Conservation (phyloP, 2,888 invertebrate genomes). For the Neoitamus cyanurus region DNA sequence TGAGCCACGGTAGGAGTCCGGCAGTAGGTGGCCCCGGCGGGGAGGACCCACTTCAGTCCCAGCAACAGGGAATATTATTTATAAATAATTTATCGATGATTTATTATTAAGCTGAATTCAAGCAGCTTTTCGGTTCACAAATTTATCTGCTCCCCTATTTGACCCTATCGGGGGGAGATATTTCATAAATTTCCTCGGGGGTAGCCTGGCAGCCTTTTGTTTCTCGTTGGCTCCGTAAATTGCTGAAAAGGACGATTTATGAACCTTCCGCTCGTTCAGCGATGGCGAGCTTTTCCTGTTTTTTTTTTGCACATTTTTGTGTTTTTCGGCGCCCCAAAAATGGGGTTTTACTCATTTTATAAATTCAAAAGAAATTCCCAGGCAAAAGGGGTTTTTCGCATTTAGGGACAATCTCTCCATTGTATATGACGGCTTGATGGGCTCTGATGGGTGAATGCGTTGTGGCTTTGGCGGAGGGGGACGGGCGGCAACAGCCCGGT, state of each 20-base stretch:
- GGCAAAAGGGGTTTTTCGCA: neutral
- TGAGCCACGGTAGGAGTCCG: neutral
- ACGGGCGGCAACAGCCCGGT: neutral
- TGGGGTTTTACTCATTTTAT: slow-evolving; percentile 24
- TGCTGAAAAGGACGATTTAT: slow-evolving; percentile 39
- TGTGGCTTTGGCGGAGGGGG: neutral
- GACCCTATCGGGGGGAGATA: slow-evolving; percentile 25
- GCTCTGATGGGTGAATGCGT: neutral
- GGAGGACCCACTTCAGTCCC: neutral
- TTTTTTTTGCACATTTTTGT: neutral
- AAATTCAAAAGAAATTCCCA: slow-evolving; percentile 20
- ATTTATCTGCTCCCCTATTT: slow-evolving; percentile 27
- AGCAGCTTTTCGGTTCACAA: slow-evolving; percentile 36
- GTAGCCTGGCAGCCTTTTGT: slow-evolving; percentile 15
- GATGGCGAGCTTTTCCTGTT: neutral
- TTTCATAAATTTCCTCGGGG: slow-evolving; percentile 30
- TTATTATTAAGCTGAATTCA: slow-evolving; percentile 40
- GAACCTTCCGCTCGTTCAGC: neutral
- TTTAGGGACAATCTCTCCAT: slow-evolving; percentile 16
- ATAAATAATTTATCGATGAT: slow-evolving; percentile 45
- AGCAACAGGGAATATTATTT: slow-evolving; percentile 36
- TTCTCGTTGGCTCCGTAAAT: slow-evolving; percentile 23
- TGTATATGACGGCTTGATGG: neutral
- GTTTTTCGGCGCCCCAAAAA: neutral
- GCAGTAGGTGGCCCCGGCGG: neutral